phyloP scores from a whole-genome alignment of 2,888 invertebrate genomes.

The Rhagonycha fulva region DNA sequence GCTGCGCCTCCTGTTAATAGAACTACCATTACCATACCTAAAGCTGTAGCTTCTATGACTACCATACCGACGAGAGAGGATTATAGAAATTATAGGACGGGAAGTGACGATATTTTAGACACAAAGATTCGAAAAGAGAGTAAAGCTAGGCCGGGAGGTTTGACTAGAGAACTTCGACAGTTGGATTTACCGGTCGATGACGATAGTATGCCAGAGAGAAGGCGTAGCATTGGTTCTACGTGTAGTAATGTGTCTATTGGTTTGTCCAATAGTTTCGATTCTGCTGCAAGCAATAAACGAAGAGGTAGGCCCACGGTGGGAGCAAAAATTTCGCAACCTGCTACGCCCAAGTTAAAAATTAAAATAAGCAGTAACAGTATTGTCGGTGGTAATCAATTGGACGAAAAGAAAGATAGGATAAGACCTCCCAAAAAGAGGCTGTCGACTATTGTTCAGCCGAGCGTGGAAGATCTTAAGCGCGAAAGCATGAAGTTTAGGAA shows the following conservation, averaged over 20 bases:
- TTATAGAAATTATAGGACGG: slow-evolving; percentile 64
- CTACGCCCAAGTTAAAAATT: slow-evolving; percentile 75
- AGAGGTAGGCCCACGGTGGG: slow-evolving; percentile 50
- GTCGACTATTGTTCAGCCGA: slow-evolving; percentile 66
- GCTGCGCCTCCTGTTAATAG: slow-evolving; percentile 65
- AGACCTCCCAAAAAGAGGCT: slow-evolving; percentile 82
- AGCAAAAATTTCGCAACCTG: slow-evolving; percentile 45
- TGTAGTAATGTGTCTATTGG: slow-evolving; percentile 51
- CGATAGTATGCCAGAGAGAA: slow-evolving; percentile 51
- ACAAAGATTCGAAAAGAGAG: slow-evolving; percentile 68
- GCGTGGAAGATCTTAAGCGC: slow-evolving; percentile 78
- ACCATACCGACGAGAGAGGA: slow-evolving; percentile 85
- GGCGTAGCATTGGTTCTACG: slow-evolving; percentile 57
- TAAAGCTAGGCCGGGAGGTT: slow-evolving; percentile 58
- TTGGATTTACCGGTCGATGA: slow-evolving; percentile 65
- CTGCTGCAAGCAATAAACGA: slow-evolving; percentile 45
- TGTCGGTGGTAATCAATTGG: slow-evolving; percentile 52
- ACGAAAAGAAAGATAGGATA: slow-evolving; percentile 58
- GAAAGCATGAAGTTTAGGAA: slow-evolving; percentile 88
- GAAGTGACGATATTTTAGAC: slow-evolving; percentile 59
- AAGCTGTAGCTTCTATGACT: slow-evolving; percentile 88
- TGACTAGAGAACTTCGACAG: slow-evolving; percentile 67
- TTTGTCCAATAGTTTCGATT: slow-evolving; percentile 40
- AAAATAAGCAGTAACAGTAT: slow-evolving; percentile 61
- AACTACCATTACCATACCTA: slow-evolving; percentile 81